Percentiles rank a stretch among this genome's conserved stretches.
These are phyloP conservation scores for Melipona bicolor DNA, from an alignment of 2,888 invertebrate genomes.

Conservation along the genomic window DNA sequence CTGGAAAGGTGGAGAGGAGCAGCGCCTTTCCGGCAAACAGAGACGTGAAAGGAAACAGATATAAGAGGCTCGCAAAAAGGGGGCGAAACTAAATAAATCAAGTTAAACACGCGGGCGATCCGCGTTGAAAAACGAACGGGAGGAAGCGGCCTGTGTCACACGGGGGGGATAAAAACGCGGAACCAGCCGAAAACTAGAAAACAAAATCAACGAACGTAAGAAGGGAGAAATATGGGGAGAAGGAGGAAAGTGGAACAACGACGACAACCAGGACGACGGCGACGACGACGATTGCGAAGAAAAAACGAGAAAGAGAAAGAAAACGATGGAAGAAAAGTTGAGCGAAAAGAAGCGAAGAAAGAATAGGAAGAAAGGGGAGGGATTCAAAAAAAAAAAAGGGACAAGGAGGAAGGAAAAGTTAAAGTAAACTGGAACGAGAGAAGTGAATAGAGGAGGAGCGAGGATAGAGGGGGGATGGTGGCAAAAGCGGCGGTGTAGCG, in stretches of 20 bases:
- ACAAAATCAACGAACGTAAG: not conserved
- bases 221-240: not conserved
- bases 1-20: not conserved
- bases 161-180: not conserved
- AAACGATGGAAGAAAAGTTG: not conserved
- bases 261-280: not conserved
- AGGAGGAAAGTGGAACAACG: not conserved
- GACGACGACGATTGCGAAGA: not conserved
- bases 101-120: not conserved
- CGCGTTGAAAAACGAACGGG: not conserved
- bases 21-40: not conserved
- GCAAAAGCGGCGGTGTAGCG: not conserved
- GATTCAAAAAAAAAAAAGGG: too few relatives aligned
- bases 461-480: not conserved
- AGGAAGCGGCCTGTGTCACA: not conserved
- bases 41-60: not conserved
- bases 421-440: conserved; percentile 2
- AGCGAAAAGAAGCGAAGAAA: not conserved
- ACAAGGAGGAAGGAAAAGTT: not conserved
- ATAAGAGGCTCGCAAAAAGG: not conserved
- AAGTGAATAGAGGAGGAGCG: not conserved
- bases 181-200: not conserved
- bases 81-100: conserved; percentile 2
- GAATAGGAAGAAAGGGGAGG: not conserved
- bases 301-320: too few relatives aligned